Conservation (phyloP, 1,140 invertebrate species). For the Oncopeltus fasciatus region DNA sequence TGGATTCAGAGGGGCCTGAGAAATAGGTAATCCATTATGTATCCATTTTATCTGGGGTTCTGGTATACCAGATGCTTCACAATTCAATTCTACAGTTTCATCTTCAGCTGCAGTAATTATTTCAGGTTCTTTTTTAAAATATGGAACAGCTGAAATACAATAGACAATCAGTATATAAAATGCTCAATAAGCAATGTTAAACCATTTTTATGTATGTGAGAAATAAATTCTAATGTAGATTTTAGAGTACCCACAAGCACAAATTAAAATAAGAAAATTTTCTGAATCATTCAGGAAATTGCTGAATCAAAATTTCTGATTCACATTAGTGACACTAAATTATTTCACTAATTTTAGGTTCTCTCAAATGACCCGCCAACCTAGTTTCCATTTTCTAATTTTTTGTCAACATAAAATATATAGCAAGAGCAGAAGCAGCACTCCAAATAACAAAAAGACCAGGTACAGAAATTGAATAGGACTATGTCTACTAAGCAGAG, state of each 20-base stretch:
- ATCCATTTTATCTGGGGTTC: constrained; percentile 90
- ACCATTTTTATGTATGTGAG: background rate
- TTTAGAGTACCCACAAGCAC: background rate
- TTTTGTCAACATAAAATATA: too few relatives aligned
- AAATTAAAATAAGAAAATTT: too few relatives aligned
- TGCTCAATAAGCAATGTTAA: background rate
- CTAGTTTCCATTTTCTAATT: too few relatives aligned
- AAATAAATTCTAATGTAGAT: background rate
- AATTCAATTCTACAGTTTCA: constrained; percentile 73
- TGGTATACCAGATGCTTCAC: constrained; percentile 75
- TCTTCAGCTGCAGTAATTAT: constrained; percentile 80
- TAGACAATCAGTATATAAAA: constrained; percentile 1
- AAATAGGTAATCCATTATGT: constrained; percentile 82
- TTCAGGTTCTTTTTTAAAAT: constrained; percentile 83
- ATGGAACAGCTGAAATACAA: constrained; percentile 58
- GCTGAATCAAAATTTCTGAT: too few relatives aligned
- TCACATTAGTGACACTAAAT: too few relatives aligned
- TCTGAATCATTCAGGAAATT: too few relatives aligned
- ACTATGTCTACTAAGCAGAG: too few relatives aligned
- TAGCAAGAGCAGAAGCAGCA: too few relatives aligned
- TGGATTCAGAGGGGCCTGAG: constrained; percentile 56
- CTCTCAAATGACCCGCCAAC: too few relatives aligned
- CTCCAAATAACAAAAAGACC: too few relatives aligned
- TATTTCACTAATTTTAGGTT: too few relatives aligned
- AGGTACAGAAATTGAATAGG: too few relatives aligned